Evolutionary conservation across 2,888 invertebrate species (phyloP).

Genomic region (Mythimna ferrago): DNA sequence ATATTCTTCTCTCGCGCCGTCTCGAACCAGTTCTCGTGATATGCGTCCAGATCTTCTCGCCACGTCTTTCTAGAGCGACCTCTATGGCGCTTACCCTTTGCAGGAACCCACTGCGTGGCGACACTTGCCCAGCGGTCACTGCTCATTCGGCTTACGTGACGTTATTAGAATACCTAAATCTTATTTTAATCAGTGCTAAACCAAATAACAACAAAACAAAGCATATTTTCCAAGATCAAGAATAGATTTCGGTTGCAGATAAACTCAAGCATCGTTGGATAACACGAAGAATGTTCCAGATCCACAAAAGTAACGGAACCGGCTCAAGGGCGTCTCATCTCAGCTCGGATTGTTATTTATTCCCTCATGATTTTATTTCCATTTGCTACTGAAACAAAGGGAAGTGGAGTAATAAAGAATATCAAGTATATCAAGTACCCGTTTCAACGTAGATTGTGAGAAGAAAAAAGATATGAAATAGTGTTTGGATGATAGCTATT

Average conservation of each 20-base stretch:
- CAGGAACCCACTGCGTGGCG: too few relatives aligned
- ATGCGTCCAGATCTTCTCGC: too few relatives aligned
- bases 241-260: slow-evolving; percentile 27
- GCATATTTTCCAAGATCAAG: background rate
- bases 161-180: background rate
- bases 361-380: slow-evolving; percentile 54
- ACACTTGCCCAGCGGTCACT: too few relatives aligned
- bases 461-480: slow-evolving; percentile 7
- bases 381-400: slow-evolving; percentile 53
- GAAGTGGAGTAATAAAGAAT: slow-evolving; percentile 41
- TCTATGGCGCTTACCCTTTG: too few relatives aligned
- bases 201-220: background rate
- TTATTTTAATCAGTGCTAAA: background rate
- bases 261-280: slow-evolving; percentile 26
- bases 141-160: too few relatives aligned
- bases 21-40: too few relatives aligned
- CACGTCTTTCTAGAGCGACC: too few relatives aligned
- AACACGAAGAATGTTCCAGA: slow-evolving; percentile 29
- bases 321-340: slow-evolving; percentile 40
- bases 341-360: slow-evolving; percentile 53
- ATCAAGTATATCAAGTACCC: slow-evolving; percentile 32
- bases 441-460: slow-evolving; percentile 12
- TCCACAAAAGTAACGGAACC: slow-evolving; percentile 37
- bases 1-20: too few relatives aligned
- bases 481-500: background rate